Percentiles rank a stretch among this genome's conserved stretches.
Evolutionary conservation across 2,888 invertebrate species (phyloP).

Genomic region (Neelides folsomi): DNA sequence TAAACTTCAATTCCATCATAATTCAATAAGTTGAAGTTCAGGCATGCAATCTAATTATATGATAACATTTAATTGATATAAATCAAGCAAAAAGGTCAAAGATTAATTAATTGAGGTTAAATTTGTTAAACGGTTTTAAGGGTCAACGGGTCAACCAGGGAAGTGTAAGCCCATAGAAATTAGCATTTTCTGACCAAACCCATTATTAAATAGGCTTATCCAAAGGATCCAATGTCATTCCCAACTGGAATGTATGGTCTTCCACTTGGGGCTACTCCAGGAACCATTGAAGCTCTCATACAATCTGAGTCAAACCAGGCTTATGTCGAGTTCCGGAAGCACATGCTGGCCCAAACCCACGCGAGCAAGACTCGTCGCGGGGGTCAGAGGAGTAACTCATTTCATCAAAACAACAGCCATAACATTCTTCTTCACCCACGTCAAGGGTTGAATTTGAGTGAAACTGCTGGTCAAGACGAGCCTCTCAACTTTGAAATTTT

Average conservation of each 20-base stretch:
- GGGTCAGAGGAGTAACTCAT: conserved; percentile 4
- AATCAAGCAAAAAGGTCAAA: too few species aligned
- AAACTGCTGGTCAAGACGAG: neutral
- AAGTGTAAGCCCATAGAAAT: too few species aligned
- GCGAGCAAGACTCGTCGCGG: conserved; percentile 41
- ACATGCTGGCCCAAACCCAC: conserved; percentile 53
- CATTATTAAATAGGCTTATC: conserved; percentile 45
- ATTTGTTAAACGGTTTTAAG: too few species aligned
- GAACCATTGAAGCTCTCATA: conserved; percentile 39
- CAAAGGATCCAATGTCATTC: conserved; percentile 52
- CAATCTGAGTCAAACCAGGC: conserved; percentile 51
- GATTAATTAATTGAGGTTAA: too few species aligned
- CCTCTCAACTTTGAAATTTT: neutral
- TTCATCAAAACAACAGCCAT: conserved; percentile 2
- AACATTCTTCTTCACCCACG: neutral
- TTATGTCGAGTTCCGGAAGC: conserved; percentile 56
- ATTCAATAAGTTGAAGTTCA: too few species aligned
- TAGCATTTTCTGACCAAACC: too few species aligned
- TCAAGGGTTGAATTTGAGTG: neutral
- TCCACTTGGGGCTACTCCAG: conserved; percentile 31
- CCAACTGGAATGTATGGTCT: conserved; percentile 38
- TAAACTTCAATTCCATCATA: too few species aligned
- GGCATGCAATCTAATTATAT: too few species aligned
- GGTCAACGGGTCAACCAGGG: too few species aligned
- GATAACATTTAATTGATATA: too few species aligned